Conservation (phyloP, 2,888 invertebrate genomes). For the Caenorhabditis japonica region DNA sequence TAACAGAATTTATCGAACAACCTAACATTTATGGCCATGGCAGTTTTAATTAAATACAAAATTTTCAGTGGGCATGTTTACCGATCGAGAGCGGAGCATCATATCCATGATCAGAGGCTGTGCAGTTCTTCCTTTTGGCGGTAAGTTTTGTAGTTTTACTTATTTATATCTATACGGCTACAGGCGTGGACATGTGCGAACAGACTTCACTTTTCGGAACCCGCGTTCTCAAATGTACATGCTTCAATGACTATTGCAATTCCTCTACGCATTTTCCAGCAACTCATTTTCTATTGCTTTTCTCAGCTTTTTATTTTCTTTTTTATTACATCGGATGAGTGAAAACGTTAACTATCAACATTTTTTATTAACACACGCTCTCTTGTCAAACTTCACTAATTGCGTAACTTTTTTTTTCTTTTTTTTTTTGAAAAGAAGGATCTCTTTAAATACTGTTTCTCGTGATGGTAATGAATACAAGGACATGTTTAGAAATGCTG, state of each 20-base stretch:
- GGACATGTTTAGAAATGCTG: too few relatives aligned
- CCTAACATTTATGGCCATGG: too few relatives aligned
- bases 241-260: slow-evolving; percentile 75
- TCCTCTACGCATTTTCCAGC: slow-evolving; percentile 16
- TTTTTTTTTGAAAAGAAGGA: too few relatives aligned
- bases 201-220: slow-evolving; percentile 70
- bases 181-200: slow-evolving; percentile 73
- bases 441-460: slow-evolving; percentile 4
- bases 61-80: slow-evolving; percentile 74
- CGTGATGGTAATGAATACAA: background rate
- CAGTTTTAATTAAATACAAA: too few relatives aligned
- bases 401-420: too few relatives aligned
- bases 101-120: slow-evolving; percentile 74
- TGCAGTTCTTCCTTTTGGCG: slow-evolving; percentile 71
- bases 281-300: slow-evolving; percentile 17
- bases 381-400: slow-evolving; percentile 36
- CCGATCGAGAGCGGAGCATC: slow-evolving; percentile 69
- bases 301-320: slow-evolving; percentile 11
- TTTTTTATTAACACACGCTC: slow-evolving; percentile 51
- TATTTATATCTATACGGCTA: background rate
- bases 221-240: slow-evolving; percentile 70
- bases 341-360: slow-evolving; percentile 32
- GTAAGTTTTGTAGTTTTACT: slow-evolving; percentile 14
- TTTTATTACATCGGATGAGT: slow-evolving; percentile 45
- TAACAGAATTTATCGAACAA: too few relatives aligned